These are phyloP conservation scores for Acheta domesticus DNA, from an alignment of 2,888 invertebrate genomes.

Conservation along the genomic window DNA sequence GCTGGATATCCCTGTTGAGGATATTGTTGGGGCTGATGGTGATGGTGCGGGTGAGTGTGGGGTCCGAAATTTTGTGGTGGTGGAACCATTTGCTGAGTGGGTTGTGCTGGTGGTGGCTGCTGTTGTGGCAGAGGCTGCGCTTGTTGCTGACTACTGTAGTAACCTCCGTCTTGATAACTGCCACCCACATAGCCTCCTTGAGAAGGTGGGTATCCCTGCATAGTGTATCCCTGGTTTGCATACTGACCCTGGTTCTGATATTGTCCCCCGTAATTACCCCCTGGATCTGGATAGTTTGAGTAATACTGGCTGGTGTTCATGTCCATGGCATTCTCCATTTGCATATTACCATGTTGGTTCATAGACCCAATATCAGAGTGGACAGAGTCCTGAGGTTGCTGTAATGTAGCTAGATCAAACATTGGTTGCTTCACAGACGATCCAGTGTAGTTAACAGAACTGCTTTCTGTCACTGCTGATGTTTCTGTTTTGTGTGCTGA, in stretches of 20 bases:
- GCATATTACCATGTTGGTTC: no score
- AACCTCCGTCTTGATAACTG: background rate
- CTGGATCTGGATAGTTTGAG: background rate
- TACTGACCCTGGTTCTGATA: background rate
- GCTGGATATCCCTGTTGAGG: background rate
- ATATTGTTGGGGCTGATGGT: background rate
- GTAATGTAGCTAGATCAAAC: background rate
- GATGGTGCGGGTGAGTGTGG: no score
- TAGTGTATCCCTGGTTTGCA: background rate
- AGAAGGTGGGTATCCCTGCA: background rate
- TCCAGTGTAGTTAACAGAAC: background rate
- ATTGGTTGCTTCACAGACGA: background rate
- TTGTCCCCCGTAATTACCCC: background rate
- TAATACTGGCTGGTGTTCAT: background rate
- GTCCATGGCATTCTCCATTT: background rate
- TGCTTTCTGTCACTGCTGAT: background rate
- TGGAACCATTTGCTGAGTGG: background rate
- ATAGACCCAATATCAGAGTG: background rate
- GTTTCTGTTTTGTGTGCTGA: background rate
- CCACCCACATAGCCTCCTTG: background rate
- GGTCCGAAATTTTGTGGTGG: background rate
- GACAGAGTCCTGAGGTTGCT: background rate
- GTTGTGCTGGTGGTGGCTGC: background rate
- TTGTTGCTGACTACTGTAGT: background rate
- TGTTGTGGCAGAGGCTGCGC: background rate